These are phyloP conservation scores for Stenchaetothrips biformis DNA, from an alignment of 2,888 invertebrate genomes.

Conservation along the genomic window DNA sequence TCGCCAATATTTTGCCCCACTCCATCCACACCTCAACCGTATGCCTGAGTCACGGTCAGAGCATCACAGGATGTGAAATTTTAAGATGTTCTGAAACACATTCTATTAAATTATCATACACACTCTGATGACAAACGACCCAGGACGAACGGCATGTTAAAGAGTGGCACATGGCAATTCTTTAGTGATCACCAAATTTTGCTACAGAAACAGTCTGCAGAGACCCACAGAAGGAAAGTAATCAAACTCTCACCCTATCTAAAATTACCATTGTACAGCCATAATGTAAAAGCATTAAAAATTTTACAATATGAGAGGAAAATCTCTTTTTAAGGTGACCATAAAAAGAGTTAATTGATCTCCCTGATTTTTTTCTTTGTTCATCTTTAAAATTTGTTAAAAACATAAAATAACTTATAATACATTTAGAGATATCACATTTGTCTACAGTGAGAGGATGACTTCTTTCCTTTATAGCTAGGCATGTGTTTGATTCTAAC, in stretches of 20 bases:
- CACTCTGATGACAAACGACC: not conserved
- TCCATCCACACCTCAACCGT: not conserved
- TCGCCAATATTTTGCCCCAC: slow-evolving; percentile 5
- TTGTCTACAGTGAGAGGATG: slow-evolving; percentile 17
- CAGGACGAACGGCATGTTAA: not conserved
- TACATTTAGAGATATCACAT: slow-evolving; percentile 14
- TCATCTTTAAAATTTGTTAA: not conserved
- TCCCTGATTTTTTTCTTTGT: not conserved
- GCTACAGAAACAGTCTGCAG: not conserved
- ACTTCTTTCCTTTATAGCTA: slow-evolving; percentile 5
- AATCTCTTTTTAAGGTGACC: not conserved
- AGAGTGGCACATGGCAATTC: slow-evolving; percentile 8
- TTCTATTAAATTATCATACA: not conserved
- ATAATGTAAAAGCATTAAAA: slow-evolving; percentile 8
- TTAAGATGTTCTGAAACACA: not conserved
- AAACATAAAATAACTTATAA: slow-evolving; percentile 11
- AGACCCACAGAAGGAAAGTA: slow-evolving; percentile 19
- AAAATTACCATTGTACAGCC: slow-evolving; percentile 16
- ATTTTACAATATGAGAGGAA: not conserved
- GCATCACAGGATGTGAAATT: not conserved
- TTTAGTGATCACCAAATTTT: slow-evolving; percentile 13
- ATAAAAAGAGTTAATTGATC: not conserved
- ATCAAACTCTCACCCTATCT: slow-evolving; percentile 15
- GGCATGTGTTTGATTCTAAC: not conserved
- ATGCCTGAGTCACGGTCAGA: not conserved